Conservation (phyloP, 1,140 invertebrate genomes). For the Ptiloglossa arizonensis region DNA sequence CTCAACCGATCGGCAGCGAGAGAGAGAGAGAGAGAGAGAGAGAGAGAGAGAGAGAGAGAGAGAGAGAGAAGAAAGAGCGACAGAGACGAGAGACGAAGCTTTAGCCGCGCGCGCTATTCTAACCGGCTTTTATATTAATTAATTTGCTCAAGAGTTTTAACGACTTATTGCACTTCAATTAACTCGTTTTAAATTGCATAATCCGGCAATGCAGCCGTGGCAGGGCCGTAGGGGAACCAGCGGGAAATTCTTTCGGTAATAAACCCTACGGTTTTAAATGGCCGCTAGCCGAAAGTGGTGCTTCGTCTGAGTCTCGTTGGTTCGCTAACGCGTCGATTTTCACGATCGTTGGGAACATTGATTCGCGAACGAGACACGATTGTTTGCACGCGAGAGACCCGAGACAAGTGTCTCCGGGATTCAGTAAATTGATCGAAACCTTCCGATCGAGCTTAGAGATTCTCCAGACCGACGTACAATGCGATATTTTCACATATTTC, state of each 20-base stretch:
- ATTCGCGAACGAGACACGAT: too few relatives aligned
- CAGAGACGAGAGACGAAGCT: conserved; percentile 19
- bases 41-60: conserved; percentile 29
- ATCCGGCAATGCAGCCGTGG: conserved; percentile 45
- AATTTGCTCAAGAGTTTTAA: conserved; percentile 77
- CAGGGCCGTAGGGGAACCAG: neutral
- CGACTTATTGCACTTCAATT: conserved; percentile 79
- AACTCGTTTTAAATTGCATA: conserved; percentile 76
- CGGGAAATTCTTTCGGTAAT: conserved; percentile 50
- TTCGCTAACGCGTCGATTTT: too few relatives aligned
- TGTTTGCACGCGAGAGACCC: too few relatives aligned
- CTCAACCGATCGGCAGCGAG: conserved; percentile 1
- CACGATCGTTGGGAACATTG: too few relatives aligned
- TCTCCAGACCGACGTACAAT: too few relatives aligned
- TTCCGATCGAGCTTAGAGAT: too few relatives aligned
- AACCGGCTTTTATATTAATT: conserved; percentile 76
- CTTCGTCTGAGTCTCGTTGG: too few relatives aligned
- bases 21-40: neutral
- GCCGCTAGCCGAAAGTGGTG: neutral
- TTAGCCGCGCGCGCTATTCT: conserved; percentile 53
- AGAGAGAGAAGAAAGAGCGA: conserved; percentile 15
- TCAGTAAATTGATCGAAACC: too few relatives aligned
- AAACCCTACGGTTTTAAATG: conserved; percentile 17
- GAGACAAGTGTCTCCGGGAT: too few relatives aligned
- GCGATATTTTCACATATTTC: too few relatives aligned